Base-by-base conservation (phyloP, 2,888 invertebrate genomes). In the Celastrina argiolus region DNA sequence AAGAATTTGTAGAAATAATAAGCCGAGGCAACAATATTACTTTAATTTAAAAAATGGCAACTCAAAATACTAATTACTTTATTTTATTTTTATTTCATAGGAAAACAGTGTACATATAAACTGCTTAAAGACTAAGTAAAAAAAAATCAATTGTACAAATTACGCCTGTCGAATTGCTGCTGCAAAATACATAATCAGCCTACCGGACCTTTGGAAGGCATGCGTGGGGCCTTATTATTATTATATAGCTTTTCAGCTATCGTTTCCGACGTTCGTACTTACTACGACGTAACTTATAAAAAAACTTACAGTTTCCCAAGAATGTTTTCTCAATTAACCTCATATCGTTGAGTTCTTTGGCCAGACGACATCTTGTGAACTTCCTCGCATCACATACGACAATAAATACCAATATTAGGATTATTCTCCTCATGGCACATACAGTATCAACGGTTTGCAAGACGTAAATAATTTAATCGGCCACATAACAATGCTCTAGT, bases 271-370 rank as follows among this genome's bases (percentile, higher is more conserved):
- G 31, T 31, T 31, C 2, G 3, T 42, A 42, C 14, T 18, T 45
- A 10, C 12, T 45, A 45, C 8, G 18, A 18, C 42, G 5, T 42
- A 42, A 8, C 8, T 6, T 8, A 56, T 16, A 14, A 36, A 61
- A 56, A 61, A 64, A 84, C 85, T 85, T 69, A 86, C 86, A 86
- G 58, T 74, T 80, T 2, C 86, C 80, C 67, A 86, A 75, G 70
- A 80, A 85, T 0, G 81, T 79, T 66, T 79, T 85, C 2, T 77
- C 71, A 3, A 84, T 75, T 14, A 70, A 36, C 34, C 73, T 75
- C 0, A 74, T 77, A 63, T 74, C 80, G 51, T 76, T 5, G 66
- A 87, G 68, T 39, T 79, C 77, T 0, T 63, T 70, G 0, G 84
- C 75, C 2, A 86, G 66, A 22, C 74, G 71, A 59, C 86, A 87